These are phyloP conservation scores for Taurulus bubalis DNA, from an alignment of 2,113 vertebrate genomes.

Conservation along the genomic window DNA sequence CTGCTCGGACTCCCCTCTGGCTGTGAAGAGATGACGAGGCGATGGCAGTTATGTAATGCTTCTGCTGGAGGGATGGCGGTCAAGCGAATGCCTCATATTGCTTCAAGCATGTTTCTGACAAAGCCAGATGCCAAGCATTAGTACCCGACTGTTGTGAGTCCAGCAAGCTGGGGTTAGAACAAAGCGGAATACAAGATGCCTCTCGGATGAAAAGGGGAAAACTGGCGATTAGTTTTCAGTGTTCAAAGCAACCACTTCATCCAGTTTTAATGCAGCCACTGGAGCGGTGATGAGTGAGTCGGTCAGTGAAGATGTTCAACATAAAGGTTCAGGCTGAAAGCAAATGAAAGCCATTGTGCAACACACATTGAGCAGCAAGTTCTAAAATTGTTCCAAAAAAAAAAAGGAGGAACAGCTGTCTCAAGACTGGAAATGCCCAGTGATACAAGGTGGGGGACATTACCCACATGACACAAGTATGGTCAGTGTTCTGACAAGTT, in stretches of 20 bases:
- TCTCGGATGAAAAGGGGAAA: conserved; percentile 7
- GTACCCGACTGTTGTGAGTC: conserved; percentile 25
- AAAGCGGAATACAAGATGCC: conserved; percentile 36
- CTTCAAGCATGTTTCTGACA: conserved; percentile 51
- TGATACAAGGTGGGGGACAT: conserved; percentile 10
- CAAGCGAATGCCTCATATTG: conserved; percentile 29
- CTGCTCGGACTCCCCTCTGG: conserved; percentile 51
- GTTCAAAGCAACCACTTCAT: not conserved
- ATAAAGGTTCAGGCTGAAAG: conserved; percentile 6
- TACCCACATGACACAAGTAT: conserved; percentile 6
- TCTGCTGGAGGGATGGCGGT: conserved; percentile 18
- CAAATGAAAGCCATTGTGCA: conserved; percentile 26
- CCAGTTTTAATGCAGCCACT: not conserved
- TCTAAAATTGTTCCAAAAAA: conserved; percentile 14
- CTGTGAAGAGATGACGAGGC: conserved; percentile 70
- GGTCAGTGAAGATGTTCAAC: conserved; percentile 28
- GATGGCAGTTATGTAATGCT: conserved; percentile 47
- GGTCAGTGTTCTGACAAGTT: conserved; percentile 23
- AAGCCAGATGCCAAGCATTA: conserved; percentile 39
- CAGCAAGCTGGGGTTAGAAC: conserved; percentile 52
- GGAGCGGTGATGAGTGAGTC: conserved; percentile 17
- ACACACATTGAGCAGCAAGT: conserved; percentile 26
- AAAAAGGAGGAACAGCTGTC: conserved; percentile 22
- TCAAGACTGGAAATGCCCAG: conserved; percentile 25
- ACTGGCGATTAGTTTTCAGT: not conserved